Percentiles rank a stretch among this genome's conserved stretches.
phyloP scores from a whole-genome alignment of 92 coral and sea anemone species.

The Epizoanthus scotinus region DNA sequence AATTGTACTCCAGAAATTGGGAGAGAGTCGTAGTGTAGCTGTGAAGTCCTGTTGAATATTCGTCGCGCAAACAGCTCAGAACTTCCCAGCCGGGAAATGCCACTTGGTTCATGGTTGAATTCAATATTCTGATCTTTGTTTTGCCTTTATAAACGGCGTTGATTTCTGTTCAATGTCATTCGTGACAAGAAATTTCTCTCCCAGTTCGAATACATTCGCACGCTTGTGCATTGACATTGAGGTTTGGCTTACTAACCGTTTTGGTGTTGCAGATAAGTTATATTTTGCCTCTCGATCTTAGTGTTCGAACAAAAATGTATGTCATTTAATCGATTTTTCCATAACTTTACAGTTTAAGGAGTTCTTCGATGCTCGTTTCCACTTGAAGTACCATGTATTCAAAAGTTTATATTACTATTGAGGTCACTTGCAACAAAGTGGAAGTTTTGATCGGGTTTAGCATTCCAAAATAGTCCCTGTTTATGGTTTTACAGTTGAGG shows the following conservation, averaged over 20 bases:
- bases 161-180: background rate
- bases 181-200: background rate
- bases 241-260: background rate
- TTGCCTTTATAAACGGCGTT: background rate
- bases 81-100: slow-evolving; percentile 13
- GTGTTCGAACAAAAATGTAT: slow-evolving; percentile 22
- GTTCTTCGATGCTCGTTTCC: background rate
- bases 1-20: background rate
- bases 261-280: slow-evolving; percentile 9
- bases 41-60: slow-evolving; percentile 1
- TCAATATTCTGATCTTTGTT: background rate
- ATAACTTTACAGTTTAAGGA: background rate
- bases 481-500: slow-evolving; percentile 6
- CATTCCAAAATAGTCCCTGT: slow-evolving; percentile 6
- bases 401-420: background rate
- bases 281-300: background rate
- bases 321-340: slow-evolving; percentile 19
- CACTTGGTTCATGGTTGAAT: background rate
- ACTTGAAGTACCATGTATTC: slow-evolving; percentile 15
- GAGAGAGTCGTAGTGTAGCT: background rate
- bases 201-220: background rate
- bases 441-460: slow-evolving; percentile 10
- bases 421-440: slow-evolving; percentile 5
- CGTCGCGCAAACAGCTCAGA: slow-evolving; percentile 1
- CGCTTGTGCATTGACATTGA: background rate